Evolutionary conservation across 1,140 invertebrate genomes (phyloP), one percentile per base, ranked within the genome.

Genomic region (Whitmania pigra): DNA sequence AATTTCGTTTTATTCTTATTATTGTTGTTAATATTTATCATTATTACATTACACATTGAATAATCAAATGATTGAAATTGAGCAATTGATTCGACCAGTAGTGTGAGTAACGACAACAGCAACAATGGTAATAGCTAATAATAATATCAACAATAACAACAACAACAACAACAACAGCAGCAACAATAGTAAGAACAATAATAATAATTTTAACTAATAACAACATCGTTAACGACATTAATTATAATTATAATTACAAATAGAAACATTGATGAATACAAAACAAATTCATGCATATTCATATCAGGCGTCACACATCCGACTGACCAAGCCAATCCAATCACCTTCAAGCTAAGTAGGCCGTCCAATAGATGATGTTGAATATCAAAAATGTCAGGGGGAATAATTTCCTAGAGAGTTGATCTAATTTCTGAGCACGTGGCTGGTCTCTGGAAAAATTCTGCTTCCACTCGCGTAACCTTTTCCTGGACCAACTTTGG

Each of bases 341-440:
- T 7, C 22, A n/a, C 57, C 22, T 63, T 22, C 22, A 63, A 13
- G 22, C 57, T 31, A 49, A 49, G n/a, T 70, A 70, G n/a, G 49
- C 40, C 31, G 53, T 53, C 69, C 69, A 70, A 49, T 70, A 70
- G 20, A 70, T 54, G n/a, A 70, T n/a, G 53, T 70, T 70, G 49
- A 70, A 70, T 54, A 70, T 18, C 9, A 70, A 25, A 70, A 70
- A 70, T 2, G 69, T 70, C 31, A 40, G 7, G 49, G 69, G 69
- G 29, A 70, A 70, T 40, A 70, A 20, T n/a, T 25, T 43, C 49
- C 69, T 49, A 53, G 69, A 40, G 22, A 70, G n/a, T 53, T 70
- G 40, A 49, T 70, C 69, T 25, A 70, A 22, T 53, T 36, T 70
- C 53, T 70, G 69, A 53, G 69, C 69, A 9, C 69, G 36, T n/a